These are phyloP conservation scores for Listrodromus nycthemerus DNA, from an alignment of 2,888 invertebrate genomes.

Conservation along the genomic window DNA sequence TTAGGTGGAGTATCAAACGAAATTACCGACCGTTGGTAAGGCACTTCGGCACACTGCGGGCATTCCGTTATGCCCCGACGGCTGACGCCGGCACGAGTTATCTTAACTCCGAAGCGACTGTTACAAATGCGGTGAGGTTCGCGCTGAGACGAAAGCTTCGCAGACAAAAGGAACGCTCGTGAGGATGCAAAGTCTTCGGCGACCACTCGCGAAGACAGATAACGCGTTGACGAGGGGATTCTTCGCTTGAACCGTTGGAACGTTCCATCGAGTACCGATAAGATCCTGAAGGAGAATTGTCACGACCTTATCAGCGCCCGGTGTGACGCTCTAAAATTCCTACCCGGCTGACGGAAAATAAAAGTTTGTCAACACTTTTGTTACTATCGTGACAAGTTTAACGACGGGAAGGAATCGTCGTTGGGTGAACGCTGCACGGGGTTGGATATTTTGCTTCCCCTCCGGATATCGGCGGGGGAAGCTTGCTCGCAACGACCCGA, in stretches of 20 bases:
- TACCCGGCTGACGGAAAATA: not conserved
- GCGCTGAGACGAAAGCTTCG: not conserved
- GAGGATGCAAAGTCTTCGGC: not conserved
- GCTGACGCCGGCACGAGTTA: not conserved
- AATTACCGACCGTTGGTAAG: not conserved
- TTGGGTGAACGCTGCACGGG: not conserved
- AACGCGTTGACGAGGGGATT: not conserved
- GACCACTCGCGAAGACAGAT: not conserved
- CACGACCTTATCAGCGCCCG: not conserved
- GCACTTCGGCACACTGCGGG: not conserved
- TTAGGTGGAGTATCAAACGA: not conserved
- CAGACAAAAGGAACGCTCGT: not conserved
- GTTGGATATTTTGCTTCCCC: not conserved
- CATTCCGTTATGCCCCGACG: not conserved
- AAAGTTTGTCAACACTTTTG: not conserved
- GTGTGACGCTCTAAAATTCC: not conserved
- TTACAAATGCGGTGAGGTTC: not conserved
- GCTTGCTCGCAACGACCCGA: not conserved
- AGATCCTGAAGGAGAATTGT: not conserved
- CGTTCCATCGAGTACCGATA: not conserved
- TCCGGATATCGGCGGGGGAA: not conserved
- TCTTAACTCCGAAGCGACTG: not conserved
- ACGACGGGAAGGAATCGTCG: not conserved
- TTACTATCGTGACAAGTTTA: not conserved
- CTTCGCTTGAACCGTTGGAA: not conserved